These are phyloP conservation scores for Rhinatrema bivittatum DNA, from an alignment of 2,797 vertebrate species.

Conservation along the genomic window DNA sequence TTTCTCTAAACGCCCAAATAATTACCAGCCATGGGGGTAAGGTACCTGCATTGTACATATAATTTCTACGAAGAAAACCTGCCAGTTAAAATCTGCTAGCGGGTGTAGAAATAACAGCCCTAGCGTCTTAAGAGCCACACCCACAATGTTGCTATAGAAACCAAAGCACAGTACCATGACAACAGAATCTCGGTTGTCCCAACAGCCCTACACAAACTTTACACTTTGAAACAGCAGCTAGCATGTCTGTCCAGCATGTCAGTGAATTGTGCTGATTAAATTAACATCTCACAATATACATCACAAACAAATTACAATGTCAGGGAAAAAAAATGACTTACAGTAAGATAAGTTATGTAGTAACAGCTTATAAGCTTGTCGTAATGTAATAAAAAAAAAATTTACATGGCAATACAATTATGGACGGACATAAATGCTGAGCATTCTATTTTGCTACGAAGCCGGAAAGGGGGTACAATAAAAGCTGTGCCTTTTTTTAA, in stretches of 20 bases:
- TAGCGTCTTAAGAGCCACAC: constrained; percentile 61
- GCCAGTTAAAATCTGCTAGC: constrained; percentile 73
- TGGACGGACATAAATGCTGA: constrained; percentile 67
- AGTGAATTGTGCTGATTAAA: constrained; percentile 99
- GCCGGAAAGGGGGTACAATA: constrained; percentile 54
- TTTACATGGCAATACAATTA: constrained; percentile 77
- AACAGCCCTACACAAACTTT: constrained; percentile 75
- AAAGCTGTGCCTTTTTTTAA: constrained; percentile 16
- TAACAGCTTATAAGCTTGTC: constrained; percentile 83
- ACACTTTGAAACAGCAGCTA: constrained; percentile 97
- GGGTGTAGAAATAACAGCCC: constrained; percentile 67
- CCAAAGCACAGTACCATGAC: constrained; percentile 88
- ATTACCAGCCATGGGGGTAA: constrained; percentile 83
- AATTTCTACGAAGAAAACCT: constrained; percentile 78
- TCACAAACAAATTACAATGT: constrained; percentile 86
- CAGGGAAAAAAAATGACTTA: constrained; percentile 72
- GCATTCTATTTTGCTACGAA: constrained; percentile 70
- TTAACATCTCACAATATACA: constrained; percentile 99
- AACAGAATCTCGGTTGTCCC: constrained; percentile 71
- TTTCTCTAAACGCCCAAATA: constrained; percentile 87
- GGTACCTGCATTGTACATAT: constrained; percentile 83
- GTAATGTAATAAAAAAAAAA: constrained; percentile 73
- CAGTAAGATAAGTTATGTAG: constrained; percentile 87
- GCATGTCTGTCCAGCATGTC: constrained; percentile 99
- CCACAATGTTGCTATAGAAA: constrained; percentile 84